Conservation (phyloP, 2,113 vertebrate genomes). For the Bagarius yarrelli region DNA sequence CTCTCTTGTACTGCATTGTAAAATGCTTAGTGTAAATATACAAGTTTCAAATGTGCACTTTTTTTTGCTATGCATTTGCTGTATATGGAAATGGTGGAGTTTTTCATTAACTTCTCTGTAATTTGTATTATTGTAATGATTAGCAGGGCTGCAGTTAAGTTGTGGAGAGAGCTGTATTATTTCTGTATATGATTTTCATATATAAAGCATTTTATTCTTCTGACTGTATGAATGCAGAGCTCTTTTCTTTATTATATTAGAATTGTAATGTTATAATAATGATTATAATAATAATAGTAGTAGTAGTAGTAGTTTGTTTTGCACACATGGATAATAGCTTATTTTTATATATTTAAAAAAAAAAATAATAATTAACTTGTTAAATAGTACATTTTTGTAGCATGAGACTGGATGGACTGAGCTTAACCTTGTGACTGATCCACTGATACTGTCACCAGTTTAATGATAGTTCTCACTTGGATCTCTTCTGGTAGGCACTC, state of each 20-base stretch:
- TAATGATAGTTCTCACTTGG: too few species aligned
- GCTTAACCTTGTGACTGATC: too few species aligned
- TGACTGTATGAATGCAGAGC: background rate
- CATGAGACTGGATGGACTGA: too few species aligned
- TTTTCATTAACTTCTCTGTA: constrained; percentile 6
- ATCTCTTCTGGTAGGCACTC: too few species aligned
- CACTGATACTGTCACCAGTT: too few species aligned
- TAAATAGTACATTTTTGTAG: too few species aligned
- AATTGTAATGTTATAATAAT: background rate
- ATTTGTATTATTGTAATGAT: constrained; percentile 9
- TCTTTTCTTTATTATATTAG: background rate
- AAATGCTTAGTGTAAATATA: background rate
- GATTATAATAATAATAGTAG: too few species aligned
- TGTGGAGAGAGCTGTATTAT: background rate
- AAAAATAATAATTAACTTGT: too few species aligned
- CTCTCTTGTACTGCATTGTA: background rate
- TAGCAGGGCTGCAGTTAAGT: constrained; percentile 4
- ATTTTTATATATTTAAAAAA: too few species aligned
- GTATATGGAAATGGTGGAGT: constrained; percentile 25
- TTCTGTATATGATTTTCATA: constrained; percentile 27
- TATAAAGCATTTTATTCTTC: constrained; percentile 34
- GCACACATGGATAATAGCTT: too few species aligned
- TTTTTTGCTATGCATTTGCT: background rate
- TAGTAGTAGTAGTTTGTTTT: too few species aligned
- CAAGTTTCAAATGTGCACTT: background rate